These are phyloP conservation scores for Rallus limicola DNA, from an alignment of 2,113 vertebrate genomes.

Conservation along the genomic window DNA sequence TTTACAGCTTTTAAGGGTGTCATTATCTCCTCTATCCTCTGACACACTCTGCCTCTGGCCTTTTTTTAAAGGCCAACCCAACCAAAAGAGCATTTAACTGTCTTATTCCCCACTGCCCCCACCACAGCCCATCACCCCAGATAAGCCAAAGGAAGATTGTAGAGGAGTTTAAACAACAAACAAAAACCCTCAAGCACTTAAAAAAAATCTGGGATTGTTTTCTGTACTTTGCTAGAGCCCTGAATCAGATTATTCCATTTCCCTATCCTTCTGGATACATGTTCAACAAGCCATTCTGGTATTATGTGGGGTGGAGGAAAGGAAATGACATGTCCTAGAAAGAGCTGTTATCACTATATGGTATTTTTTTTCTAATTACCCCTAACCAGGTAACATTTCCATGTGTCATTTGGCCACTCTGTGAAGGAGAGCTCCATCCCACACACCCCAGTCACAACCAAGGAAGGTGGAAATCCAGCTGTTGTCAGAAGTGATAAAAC, in stretches of 20 bases:
- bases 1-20: slow-evolving; percentile 30
- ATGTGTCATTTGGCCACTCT: background rate
- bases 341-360: background rate
- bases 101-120: background rate
- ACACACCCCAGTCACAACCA: background rate
- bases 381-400: background rate
- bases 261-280: too few relatives aligned
- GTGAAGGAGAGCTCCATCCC: background rate
- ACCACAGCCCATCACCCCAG: background rate
- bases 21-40: slow-evolving; percentile 38
- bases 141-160: background rate
- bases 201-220: background rate
- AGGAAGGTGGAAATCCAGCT: background rate
- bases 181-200: background rate
- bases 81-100: slow-evolving; percentile 2
- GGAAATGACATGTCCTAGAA: background rate
- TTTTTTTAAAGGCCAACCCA: background rate
- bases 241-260: background rate
- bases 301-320: background rate
- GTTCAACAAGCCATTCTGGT: background rate
- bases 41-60: background rate
- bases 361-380: background rate
- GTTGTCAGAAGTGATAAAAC: background rate
- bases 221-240: background rate
- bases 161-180: background rate